Base-by-base conservation (phyloP, 2,888 invertebrate species). In the Andricus curvator region DNA sequence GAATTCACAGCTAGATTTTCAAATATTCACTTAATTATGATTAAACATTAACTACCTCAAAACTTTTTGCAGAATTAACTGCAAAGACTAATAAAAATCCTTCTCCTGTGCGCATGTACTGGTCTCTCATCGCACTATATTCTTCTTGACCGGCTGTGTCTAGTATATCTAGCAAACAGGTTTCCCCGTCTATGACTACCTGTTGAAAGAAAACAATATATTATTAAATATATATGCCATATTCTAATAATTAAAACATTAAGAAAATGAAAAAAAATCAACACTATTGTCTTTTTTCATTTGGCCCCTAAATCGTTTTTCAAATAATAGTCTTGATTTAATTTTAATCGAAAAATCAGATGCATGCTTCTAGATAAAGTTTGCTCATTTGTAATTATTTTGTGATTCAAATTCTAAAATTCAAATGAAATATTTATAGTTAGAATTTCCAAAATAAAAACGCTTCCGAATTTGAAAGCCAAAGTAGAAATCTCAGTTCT, bases 81-180 rank as follows among this genome's bases (percentile, higher is more conserved):
- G 99, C 99, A 94, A 99, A 99, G 85, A 99, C 99, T 90, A 99
- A 95, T 85, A 99, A 95, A 94, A 99, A 99, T 20, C 99, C 99
- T 94, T 99, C 99, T 56, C 99, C 99, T 70, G 99, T 99, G 91
- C 99, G 95, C 99, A 99, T 99, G 93, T 99, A 99, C 95, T 99
- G 99, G 94, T 99, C 99, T 90, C 99, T 94, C 99, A 99, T 99
- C 87, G 99, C 99, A 92, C 99, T 98, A 94, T 99, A 99, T 94
- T 99, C 99, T 93, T 99, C 99, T 95, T 99, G 99, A 85, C 99
- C 99, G 79, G 99, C 99, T 83, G 99, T 99, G 93, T 99, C 99
- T 91, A 99, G 94, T 92, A 99, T 99, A 94, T 99, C 99, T 91
- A 99, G 94, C 89, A 99, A 95, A 94, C 99, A 99, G 87, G 99